phyloP scores from a whole-genome alignment of 2,113 vertebrate species.

The Oryctolagus cuniculus region mOryCun1.1 NC_091448.1:7044001-7044500 shows the following conservation, averaged over 20 bases:
- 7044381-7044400: too few relatives aligned
- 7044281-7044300: background rate
- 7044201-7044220: background rate
- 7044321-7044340: background rate
- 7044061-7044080: background rate
- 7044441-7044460: background rate
- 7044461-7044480: too few relatives aligned
- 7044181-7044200: background rate
- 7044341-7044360: background rate
- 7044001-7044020: background rate
- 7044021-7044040: background rate
- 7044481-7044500: rapidly evolving
- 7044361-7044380: background rate
- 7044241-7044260: background rate
- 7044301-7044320: background rate
- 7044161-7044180: background rate
- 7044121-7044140: background rate
- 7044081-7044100: background rate
- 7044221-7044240: background rate
- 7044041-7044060: background rate
- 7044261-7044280: too few relatives aligned
- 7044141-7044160: background rate
- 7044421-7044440: rapidly evolving
- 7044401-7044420: background rate
- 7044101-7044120: background rate